Base-by-base conservation (phyloP, 2,797 vertebrate species). In the Pipistrellus nathusii region DNA sequence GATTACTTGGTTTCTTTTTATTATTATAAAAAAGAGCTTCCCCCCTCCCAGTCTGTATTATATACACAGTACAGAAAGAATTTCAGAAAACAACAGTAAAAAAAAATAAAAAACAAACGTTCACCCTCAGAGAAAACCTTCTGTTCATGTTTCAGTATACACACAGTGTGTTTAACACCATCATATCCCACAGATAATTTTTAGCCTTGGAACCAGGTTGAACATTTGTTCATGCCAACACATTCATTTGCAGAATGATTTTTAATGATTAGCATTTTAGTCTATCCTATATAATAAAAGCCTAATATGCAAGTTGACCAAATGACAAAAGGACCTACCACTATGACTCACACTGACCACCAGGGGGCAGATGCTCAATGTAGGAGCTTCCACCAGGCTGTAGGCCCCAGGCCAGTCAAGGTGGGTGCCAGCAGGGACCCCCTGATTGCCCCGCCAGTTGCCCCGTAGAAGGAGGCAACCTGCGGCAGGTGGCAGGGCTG, bases 1-100 rank as follows among this genome's bases (percentile, higher is more conserved):
- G 14, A 9, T 62, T 46, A 23, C 66, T 80, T 89, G 46, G 17
- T 46, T 66, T 5, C 59, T 87, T 90, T 92, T 86, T 69, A 62
- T 78, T 86, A 59, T 68, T 69, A 46, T 78, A 69, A 88, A 87
- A 80, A 23, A n/a, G 2, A 62, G 35, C 11, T 76, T 81, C 35
- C 12, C 59, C 55, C 9, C 55, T 5, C 35, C 35, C 35, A 53
- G 30, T 38, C 21, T 35, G 1, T 80, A 41, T 80, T 32, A 69
- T 30, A 62, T 51, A 21, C 15, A 66, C 32, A 66, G 25, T 32
- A 23, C 27, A 78, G 55, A 69, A 2, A 71, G 32, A 88, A 89
- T 85, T 93, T 27, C 75, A 94, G 94, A 85, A 89, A 93, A 92
- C 46, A 89, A 62, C 1, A 84, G 21, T 25, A 48, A 92, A 86